Base-by-base conservation (phyloP, 2,797 vertebrate genomes). In the Chromis chromis region DNA sequence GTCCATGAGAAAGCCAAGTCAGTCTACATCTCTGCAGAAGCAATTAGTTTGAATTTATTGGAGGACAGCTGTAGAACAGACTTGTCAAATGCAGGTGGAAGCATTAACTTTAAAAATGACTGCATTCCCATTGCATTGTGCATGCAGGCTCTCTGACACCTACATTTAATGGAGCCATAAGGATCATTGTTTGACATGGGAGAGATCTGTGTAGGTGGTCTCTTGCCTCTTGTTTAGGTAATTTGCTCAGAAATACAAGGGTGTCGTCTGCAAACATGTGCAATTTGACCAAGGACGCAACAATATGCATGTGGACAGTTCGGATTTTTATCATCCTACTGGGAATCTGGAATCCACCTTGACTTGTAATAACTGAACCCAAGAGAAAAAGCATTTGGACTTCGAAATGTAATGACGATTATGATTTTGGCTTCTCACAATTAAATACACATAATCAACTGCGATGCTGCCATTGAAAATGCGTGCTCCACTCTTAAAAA, bases 11-110 rank as follows among this genome's bases (percentile, higher is more conserved):
- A 70, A 40, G 5, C n/a, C 31, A 11, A 5, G 21, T 21, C 27
- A 17, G 40, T 46, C 13, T 28, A 42, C 39, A 50, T 13, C 1
- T 65, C n/a, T 56, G 52, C 56, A 54, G 53, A 73, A 73, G 40
- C 24, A 56, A 16, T 69, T 39, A 2, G 10, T 68, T 39, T 0
- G 61, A 68, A 48, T 70, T 64, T 62, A 42, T n/a, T 33, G 53
- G 53, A 54, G 58, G 60, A 31, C 1, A 13, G 27, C 63, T 65
- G 46, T 0, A 9, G 53, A 31, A 28, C 58, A 63, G 17, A 48
- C 6, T 0, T 49, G 27, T 27, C 56, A 59, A 64, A 74, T 22
- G 12, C 64, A 76, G 44, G 6, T 40, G 46, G 33, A 54, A 48
- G 25, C 21, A 12, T 11, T 12, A 3, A 53, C n/a, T 57, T 57